phyloP scores from a whole-genome alignment of 2,888 invertebrate species.

The Spodoptera exigua region DNA sequence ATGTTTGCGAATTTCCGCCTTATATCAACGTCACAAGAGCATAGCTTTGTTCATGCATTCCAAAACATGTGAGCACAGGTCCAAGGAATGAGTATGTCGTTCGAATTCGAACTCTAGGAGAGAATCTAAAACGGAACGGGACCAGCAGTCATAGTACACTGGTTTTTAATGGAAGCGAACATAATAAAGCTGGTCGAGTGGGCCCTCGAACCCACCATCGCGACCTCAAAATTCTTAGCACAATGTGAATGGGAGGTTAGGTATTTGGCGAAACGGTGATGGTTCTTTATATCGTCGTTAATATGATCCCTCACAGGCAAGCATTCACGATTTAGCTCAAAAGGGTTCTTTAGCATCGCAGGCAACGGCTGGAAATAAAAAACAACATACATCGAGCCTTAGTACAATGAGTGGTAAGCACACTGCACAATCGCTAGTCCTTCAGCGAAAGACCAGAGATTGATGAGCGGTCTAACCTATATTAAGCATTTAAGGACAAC shows the following conservation, averaged over 20 bases:
- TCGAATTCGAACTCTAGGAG: slow-evolving; percentile 47
- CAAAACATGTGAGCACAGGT: slow-evolving; percentile 76
- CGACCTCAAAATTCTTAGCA: slow-evolving; percentile 81
- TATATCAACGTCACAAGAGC: slow-evolving; percentile 78
- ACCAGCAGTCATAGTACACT: slow-evolving; percentile 86
- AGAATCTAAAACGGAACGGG: slow-evolving; percentile 55
- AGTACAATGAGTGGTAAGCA: slow-evolving; percentile 83
- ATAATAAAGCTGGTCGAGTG: slow-evolving; percentile 78
- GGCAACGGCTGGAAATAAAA: slow-evolving; percentile 90
- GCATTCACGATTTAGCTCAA: slow-evolving; percentile 90
- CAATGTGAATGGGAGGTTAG: slow-evolving; percentile 86
- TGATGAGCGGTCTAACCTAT: slow-evolving; percentile 75
- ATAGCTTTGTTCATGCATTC: slow-evolving; percentile 83
- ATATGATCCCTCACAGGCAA: slow-evolving; percentile 89
- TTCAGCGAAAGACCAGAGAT: slow-evolving; percentile 75
- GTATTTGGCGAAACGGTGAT: slow-evolving; percentile 86
- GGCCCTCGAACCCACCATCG: slow-evolving; percentile 59
- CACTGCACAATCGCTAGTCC: slow-evolving; percentile 75
- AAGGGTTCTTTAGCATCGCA: slow-evolving; percentile 89
- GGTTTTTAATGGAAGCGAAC: slow-evolving; percentile 83
- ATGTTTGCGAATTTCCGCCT: slow-evolving; percentile 78
- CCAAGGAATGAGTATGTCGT: slow-evolving; percentile 86
- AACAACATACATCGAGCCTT: slow-evolving; percentile 89
- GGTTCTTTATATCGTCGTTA: slow-evolving; percentile 87
- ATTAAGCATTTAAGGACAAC: slow-evolving; percentile 83